Evolutionary conservation across 2,797 vertebrate genomes (phyloP).

Genomic region (Microctenopoma stevenorrisi): DNA sequence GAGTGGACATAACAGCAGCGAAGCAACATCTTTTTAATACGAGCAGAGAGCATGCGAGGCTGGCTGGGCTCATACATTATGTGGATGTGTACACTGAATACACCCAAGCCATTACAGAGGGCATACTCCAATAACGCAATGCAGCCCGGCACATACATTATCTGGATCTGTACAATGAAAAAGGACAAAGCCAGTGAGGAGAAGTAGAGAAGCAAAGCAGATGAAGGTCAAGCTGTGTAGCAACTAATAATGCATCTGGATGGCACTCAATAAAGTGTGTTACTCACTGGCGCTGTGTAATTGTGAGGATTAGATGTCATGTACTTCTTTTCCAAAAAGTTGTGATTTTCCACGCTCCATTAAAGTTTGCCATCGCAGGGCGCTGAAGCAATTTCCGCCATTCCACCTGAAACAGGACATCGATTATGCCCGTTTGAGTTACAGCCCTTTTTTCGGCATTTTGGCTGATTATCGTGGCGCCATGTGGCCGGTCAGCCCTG

Average conservation of each 20-base stretch:
- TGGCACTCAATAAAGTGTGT: slow-evolving; percentile 15
- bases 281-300: neutral
- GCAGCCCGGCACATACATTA: slow-evolving; percentile 52
- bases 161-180: slow-evolving; percentile 39
- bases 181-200: slow-evolving; percentile 9
- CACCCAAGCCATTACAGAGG: slow-evolving; percentile 38
- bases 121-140: slow-evolving; percentile 49
- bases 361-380: neutral
- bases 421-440: slow-evolving; percentile 14
- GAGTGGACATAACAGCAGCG: slow-evolving; percentile 3
- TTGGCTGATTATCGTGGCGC: slow-evolving; percentile 33
- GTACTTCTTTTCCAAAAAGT: neutral
- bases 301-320: slow-evolving; percentile 17
- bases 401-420: slow-evolving; percentile 24
- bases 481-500: slow-evolving; percentile 34
- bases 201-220: slow-evolving; percentile 2
- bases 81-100: slow-evolving; percentile 34
- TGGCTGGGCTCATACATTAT: slow-evolving; percentile 48
- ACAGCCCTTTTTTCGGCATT: slow-evolving; percentile 17
- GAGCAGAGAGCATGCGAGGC: slow-evolving; percentile 17
- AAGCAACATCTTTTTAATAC: slow-evolving; percentile 15
- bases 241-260: slow-evolving; percentile 33
- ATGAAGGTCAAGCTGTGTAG: slow-evolving; percentile 53
- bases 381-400: slow-evolving; percentile 7
- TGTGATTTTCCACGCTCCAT: slow-evolving; percentile 15